phyloP scores from a whole-genome alignment of 2,113 vertebrate species.

The Diglossa brunneiventris region DNA sequence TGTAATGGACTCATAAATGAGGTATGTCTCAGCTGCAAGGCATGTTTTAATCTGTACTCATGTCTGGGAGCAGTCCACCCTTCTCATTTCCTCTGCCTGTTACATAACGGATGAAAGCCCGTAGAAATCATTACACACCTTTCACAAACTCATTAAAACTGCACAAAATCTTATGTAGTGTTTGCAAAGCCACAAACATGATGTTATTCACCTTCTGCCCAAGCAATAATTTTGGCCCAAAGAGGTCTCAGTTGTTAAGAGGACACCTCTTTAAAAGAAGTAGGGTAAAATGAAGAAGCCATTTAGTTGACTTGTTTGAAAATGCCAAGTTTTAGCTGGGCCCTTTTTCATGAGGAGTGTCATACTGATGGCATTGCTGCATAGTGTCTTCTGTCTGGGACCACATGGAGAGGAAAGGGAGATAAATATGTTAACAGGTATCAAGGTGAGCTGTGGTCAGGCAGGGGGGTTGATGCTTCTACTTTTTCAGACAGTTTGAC shows the following conservation, averaged over 20 bases:
- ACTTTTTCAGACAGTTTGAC: background rate
- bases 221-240: background rate
- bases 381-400: background rate
- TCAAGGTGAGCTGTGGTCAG: background rate
- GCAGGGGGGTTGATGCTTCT: background rate
- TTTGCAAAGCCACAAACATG: background rate
- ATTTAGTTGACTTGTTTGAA: background rate
- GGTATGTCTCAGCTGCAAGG: background rate
- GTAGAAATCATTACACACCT: background rate
- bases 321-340: background rate
- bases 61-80: background rate
- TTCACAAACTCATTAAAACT: background rate
- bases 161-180: background rate
- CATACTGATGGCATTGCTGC: background rate
- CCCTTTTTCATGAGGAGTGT: background rate
- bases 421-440: background rate
- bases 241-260: background rate
- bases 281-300: background rate
- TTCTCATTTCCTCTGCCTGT: slow-evolving; percentile 11
- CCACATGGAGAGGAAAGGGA: background rate
- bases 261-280: background rate
- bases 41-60: background rate
- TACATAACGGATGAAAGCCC: background rate
- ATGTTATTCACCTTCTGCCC: background rate
- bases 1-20: background rate